Evolutionary conservation across 2,888 invertebrate genomes (phyloP), one percentile per base, ranked within the genome.

Genomic region (Scaptomyza reducta): DNA sequence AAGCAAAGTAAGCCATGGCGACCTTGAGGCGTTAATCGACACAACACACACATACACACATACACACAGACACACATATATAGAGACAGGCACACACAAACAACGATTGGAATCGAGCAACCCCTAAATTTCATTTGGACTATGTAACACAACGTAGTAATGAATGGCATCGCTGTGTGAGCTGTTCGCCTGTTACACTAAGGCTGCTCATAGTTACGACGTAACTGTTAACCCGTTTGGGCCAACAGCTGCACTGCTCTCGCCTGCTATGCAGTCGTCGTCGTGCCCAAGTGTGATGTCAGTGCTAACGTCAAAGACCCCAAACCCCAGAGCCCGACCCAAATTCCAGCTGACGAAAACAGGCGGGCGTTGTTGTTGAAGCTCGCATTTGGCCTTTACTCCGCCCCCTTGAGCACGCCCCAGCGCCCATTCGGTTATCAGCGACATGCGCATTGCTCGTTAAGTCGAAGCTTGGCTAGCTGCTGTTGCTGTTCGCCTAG

Each of bases 141-240:
- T 77, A 72, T 89, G 90, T 90, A 89, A 90, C 77, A 57, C 77
- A 57, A 77, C 87, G 87, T 89, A 90, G 90, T 90, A 90, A 90
- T 70, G 59, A 38, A 29, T 29, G 62, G 9, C 56, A 64, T 61
- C 50, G 51, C 45, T 66, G 14, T 16, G 35, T 0, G 2, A 61
- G 42, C 87, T 91, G 91, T 38, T 78, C 77, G 82, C 91, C 91
- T 89, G 83, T 33, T 87, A 62, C 64, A 33, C 88, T 91, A 91
- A 91, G 91, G 91, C 90, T 91, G 91, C 85, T 88, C 87, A 85
- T 89, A 91, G 91, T 91, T 91, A 91, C 91, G 91, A 90, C 91
- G 90, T 91, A 91, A 91, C 82, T 91, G 91, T 83, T 86, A 91
- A 82, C 83, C 83, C 83, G 80, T 83, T 81, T 75, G 49, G 42